A percentile compares a stretch with the other conserved stretches of the same genome.
These are phyloP conservation scores for Zelleria hepariella DNA, from an alignment of 2,888 invertebrate species.

Conservation along the genomic window DNA sequence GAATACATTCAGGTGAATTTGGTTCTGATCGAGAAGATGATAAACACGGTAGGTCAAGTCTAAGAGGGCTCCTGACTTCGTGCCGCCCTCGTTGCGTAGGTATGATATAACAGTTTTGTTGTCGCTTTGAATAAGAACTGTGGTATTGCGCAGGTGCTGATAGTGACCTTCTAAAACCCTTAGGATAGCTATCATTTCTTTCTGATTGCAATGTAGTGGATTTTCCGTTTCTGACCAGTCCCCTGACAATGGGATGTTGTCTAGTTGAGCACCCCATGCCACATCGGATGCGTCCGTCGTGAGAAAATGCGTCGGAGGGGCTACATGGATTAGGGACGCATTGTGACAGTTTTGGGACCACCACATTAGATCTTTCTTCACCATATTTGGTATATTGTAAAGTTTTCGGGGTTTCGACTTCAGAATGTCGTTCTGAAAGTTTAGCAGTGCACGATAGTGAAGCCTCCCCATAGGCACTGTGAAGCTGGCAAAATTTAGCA, in stretches of 20 bases:
- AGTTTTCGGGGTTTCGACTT: not conserved
- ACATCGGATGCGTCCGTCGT: too few species aligned
- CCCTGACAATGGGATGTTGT: too few species aligned
- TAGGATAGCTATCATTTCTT: slow-evolving; percentile 5
- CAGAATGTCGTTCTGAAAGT: not conserved
- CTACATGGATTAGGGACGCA: too few species aligned
- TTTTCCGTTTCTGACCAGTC: not conserved
- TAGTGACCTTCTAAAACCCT: not conserved
- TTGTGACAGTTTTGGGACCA: too few species aligned
- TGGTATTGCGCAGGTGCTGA: not conserved
- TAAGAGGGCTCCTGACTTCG: not conserved
- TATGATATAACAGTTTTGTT: slow-evolving; percentile 6
- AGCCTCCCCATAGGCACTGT: not conserved
- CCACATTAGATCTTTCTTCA: not conserved
- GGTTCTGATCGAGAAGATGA: not conserved
- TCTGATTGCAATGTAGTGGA: slow-evolving; percentile 6
- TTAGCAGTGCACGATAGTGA: not conserved
- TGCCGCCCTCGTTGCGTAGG: slow-evolving; percentile 4
- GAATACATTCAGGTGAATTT: not conserved
- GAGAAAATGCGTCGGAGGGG: too few species aligned
- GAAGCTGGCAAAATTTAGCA: not conserved
- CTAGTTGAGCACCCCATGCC: too few species aligned
- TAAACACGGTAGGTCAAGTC: not conserved
- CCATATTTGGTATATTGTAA: not conserved
- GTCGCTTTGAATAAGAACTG: slow-evolving; percentile 5